Evolutionary conservation across 2,797 vertebrate genomes (phyloP), one percentile per base, ranked within the genome.

Genomic region (Perodicticus potto): DNA sequence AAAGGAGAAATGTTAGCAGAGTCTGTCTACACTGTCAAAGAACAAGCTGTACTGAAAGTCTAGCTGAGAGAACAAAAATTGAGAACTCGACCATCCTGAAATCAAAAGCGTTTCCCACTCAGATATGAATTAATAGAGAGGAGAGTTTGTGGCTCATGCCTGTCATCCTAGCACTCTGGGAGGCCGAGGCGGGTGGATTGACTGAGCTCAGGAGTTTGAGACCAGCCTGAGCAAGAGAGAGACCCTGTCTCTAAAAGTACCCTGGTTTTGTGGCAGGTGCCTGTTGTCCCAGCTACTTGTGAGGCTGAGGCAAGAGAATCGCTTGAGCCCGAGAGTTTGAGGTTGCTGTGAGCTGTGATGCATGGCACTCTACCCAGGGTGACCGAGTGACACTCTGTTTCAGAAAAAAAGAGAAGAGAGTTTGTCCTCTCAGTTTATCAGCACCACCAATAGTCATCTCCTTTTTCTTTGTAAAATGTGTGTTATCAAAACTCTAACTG

Each of bases 381-480:
- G 49, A 53, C 49, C 16, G 49, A 53, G 49, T 53, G 49, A 53
- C 49, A 16, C 14, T 53, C 14, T 53, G 14, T 16, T 53, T 16
- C 49, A 53, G 49, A 53, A 16, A 49, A 49, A 49, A 49, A 13
- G 16, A 29, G 7, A 87, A 77, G 23, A 43, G 27, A 76, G 6
- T 53, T 13, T 17, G 13, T n/a, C 20, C 40, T 4, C 14, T 77
- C 17, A 16, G 49, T 53, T 80, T 69, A 57, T 40, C 20, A 63
- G 37, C 1, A 85, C 3, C 34, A 53, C 4, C 7, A 57, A n/a
- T 1, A 49, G 12, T 14, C 59, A 6, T 1, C 2, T 69, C 4
- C 14, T 45, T 87, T 87, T 65, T 22, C 25, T 74, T 87, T 72
- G 7, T 14, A 25, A 84, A 37, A 11, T 3, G 3, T 27, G 8